Percentiles rank a stretch among this genome's conserved stretches.
These are phyloP conservation scores for Orbicella faveolata DNA, from an alignment of 64 coral and sea anemone genomes.

Conservation along the genomic window DNA sequence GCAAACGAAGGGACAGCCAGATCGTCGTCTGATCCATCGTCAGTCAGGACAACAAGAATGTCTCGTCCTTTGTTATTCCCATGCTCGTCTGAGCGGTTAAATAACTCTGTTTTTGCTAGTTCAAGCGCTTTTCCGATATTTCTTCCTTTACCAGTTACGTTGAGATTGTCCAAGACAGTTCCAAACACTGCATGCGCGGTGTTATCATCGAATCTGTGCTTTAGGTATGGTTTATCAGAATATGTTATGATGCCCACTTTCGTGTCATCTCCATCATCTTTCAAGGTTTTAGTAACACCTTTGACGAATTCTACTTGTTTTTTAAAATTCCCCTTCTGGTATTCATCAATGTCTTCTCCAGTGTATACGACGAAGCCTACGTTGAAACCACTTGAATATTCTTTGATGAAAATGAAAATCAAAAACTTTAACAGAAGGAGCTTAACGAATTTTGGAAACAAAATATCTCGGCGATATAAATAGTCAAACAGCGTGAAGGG, in stretches of 20 bases:
- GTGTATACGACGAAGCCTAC: background rate
- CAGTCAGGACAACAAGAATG: background rate
- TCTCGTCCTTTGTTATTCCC: background rate
- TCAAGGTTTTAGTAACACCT: background rate
- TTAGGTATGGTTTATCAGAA: background rate
- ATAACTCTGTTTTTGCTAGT: background rate
- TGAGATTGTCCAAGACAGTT: background rate
- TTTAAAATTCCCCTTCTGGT: constrained; percentile 3
- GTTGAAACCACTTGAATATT: background rate
- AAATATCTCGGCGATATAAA: too few species aligned
- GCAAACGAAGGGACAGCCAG: background rate
- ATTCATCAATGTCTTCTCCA: background rate
- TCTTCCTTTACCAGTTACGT: background rate
- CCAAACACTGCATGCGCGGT: background rate
- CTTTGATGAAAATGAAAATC: background rate
- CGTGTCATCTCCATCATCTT: background rate
- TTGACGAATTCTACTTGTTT: background rate
- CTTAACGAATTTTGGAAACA: too few species aligned
- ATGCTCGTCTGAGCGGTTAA: background rate
- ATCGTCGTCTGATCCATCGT: background rate
- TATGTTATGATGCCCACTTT: background rate
- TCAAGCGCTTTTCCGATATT: background rate
- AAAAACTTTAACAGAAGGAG: background rate
- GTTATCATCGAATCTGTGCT: background rate
- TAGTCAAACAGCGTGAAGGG: too few species aligned